Base-by-base conservation (phyloP, 1,140 invertebrate species). In the Zaprionus tsacasi region DNA sequence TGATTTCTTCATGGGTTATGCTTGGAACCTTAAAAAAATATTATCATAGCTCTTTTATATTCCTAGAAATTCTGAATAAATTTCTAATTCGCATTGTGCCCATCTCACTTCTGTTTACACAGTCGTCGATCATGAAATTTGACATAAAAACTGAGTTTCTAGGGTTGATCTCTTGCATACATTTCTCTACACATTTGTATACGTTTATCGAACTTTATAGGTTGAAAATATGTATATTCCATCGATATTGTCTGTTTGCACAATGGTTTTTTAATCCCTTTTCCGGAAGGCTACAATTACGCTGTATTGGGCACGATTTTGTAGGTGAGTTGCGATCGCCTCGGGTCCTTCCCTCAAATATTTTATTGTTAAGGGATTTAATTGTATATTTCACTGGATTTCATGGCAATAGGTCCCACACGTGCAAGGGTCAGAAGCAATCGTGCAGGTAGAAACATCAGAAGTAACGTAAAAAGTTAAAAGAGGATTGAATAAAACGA, bases 241-340 rank as follows among this genome's bases (percentile, higher is more conserved):
- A 25, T 50, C 4, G 45, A 50, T 25, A 50, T 50, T 50, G 45
- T 50, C 45, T 50, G 45, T 50, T 50, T 50, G 45, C 45, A 50
- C 77, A 64, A 79, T 71, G 45, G 66, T 33, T 68, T 55, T 79
- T 79, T 88, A 87, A 82, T 88, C 80, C 82, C 76, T 70, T 81
- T 87, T 87, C 83, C 83, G 83, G 83, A 82, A 78, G 76, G 77
- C 71, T 73, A 88, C 69, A 76, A 87, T 88, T 88, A 78, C 83
- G 73, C 61, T 65, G 70, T 72, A 87, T 87, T 87, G 78, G 81
- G 74, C 58, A 65, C 52, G 66, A 63, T 63, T 55, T 55, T 76
- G 40, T 30, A 10, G 78, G 75, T 80, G 70, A 68, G 74, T 73
- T 73, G 68, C 68, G 68, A 70, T 78, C 54, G 50, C 25, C 45